Evolutionary conservation across 2,888 invertebrate genomes (phyloP).

Genomic region (Acleris literana): DNA sequence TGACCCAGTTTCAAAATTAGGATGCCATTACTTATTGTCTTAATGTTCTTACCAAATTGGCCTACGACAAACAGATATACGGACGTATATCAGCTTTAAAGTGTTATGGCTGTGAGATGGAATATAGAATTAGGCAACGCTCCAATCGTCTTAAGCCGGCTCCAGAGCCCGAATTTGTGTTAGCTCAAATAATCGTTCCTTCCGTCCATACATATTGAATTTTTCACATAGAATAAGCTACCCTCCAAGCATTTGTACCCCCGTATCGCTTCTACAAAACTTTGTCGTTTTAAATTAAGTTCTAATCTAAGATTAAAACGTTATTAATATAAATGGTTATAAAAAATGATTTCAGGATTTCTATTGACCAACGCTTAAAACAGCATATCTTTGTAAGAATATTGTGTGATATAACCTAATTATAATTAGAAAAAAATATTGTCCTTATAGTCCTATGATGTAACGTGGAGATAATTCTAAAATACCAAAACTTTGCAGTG

Average conservation of each 20-base stretch:
- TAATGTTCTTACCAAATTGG: conserved; percentile 40
- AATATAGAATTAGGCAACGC: conserved; percentile 53
- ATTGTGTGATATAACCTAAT: conserved; percentile 82
- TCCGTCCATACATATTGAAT: conserved; percentile 76
- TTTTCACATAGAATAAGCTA: conserved; percentile 72
- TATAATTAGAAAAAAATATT: conserved; percentile 70
- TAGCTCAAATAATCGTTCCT: conserved; percentile 74
- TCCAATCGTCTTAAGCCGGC: conserved; percentile 45
- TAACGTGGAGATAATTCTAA: conserved; percentile 32
- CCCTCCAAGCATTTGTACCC: conserved; percentile 57
- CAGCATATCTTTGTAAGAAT: conserved; percentile 81
- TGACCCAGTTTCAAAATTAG: too few species aligned
- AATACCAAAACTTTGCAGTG: conserved; percentile 48
- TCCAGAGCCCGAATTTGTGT: conserved; percentile 48
- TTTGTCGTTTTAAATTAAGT: conserved; percentile 24
- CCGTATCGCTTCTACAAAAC: conserved; percentile 40
- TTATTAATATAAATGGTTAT: conserved; percentile 32
- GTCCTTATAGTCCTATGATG: conserved; percentile 65
- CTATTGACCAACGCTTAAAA: conserved; percentile 79
- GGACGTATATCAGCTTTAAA: conserved; percentile 52
- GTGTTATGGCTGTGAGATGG: conserved; percentile 59
- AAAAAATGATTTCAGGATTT: conserved; percentile 61
- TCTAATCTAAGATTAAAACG: conserved; percentile 15
- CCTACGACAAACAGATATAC: conserved; percentile 51
- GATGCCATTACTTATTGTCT: not conserved